Conservation (phyloP, 53 echinoderm and acorn worm genomes). For the Paracentrotus lividus region DNA sequence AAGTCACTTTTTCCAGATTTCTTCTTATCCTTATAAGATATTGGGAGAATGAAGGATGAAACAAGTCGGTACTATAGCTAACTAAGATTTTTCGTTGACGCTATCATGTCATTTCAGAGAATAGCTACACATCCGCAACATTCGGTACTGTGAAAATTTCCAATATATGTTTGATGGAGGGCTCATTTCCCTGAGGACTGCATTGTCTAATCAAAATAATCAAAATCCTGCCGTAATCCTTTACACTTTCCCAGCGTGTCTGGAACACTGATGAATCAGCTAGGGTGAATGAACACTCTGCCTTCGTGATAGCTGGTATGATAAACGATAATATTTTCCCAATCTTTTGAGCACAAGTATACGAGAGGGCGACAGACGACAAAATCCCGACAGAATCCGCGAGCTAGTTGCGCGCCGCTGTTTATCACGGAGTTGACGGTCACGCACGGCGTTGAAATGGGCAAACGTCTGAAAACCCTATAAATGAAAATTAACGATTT, state of each 20-base stretch:
- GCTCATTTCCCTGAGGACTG: neutral
- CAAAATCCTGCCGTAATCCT: no score
- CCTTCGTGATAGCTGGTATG: neutral
- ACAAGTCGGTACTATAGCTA: no score
- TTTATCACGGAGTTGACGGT: neutral
- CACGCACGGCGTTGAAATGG: neutral
- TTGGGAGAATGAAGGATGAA: neutral
- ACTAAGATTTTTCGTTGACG: neutral
- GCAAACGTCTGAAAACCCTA: neutral
- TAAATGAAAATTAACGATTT: constrained; percentile 20
- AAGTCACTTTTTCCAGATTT: neutral
- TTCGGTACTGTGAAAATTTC: neutral
- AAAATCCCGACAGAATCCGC: neutral
- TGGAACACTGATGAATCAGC: neutral
- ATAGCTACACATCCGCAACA: no score
- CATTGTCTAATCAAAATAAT: constrained; percentile 5
- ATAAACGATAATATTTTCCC: neutral
- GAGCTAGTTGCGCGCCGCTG: neutral
- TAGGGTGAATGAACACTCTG: neutral
- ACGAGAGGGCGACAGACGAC: neutral
- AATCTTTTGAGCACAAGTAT: neutral
- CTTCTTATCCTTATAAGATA: neutral
- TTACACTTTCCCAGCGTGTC: neutral
- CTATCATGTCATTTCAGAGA: constrained; percentile 20
- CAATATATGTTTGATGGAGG: neutral